A percentile compares a stretch with the other conserved stretches of the same genome.
phyloP scores from a whole-genome alignment of 2,888 invertebrate species.

The Apodemia arnacis region DNA sequence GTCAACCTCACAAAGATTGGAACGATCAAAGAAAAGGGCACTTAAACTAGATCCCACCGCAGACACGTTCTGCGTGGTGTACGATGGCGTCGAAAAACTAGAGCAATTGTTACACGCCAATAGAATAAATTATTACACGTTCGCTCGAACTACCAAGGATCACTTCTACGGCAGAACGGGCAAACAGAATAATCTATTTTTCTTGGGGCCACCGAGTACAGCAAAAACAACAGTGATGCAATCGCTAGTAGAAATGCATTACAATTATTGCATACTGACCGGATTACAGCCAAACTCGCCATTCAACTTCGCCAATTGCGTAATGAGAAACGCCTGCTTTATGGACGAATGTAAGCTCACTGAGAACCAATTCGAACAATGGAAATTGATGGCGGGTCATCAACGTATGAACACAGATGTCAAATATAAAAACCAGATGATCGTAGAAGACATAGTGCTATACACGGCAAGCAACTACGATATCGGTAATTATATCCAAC shows the following conservation, averaged over 20 bases:
- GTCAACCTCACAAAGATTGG: too few species aligned
- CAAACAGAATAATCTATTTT: too few species aligned
- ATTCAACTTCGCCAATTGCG: not conserved
- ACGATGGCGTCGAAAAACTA: too few species aligned
- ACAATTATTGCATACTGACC: not conserved
- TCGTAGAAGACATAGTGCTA: not conserved
- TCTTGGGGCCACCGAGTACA: not conserved
- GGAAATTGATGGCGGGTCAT: not conserved
- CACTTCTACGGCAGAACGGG: too few species aligned
- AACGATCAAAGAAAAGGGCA: too few species aligned
- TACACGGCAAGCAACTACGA: constrained; percentile 1
- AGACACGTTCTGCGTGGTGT: too few species aligned
- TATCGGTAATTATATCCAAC: not conserved
- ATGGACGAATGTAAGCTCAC: not conserved
- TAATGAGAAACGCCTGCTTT: not conserved
- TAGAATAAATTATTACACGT: too few species aligned
- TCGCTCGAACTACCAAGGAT: too few species aligned
- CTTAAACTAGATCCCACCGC: too few species aligned
- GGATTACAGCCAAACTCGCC: not conserved
- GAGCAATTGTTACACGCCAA: too few species aligned
- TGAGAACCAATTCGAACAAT: not conserved
- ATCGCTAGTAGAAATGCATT: not conserved
- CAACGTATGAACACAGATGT: not conserved
- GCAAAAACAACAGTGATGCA: not conserved
- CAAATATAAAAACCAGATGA: not conserved